Conservation (phyloP, 2,797 vertebrate genomes). For the Erethizon dorsatum region DNA sequence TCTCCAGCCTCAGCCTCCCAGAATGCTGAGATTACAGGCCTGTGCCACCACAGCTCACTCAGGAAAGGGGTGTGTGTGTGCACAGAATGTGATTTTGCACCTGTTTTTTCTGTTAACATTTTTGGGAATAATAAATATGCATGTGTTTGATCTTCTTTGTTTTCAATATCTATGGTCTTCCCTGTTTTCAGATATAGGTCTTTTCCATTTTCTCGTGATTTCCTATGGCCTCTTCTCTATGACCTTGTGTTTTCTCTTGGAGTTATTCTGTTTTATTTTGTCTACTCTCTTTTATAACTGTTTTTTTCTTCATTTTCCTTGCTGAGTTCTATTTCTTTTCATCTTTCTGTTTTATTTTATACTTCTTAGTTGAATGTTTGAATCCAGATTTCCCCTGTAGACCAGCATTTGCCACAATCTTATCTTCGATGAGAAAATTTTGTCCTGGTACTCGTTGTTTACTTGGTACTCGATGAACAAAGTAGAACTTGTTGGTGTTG, state of each 20-base stretch:
- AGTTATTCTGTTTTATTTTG: background rate
- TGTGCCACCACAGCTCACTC: background rate
- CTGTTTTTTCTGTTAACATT: conserved; percentile 5
- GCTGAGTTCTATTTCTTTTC: background rate
- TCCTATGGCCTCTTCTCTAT: background rate
- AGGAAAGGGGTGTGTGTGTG: background rate
- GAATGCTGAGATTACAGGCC: background rate
- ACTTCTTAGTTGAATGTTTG: conserved; percentile 12
- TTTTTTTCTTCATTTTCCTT: conserved; percentile 53
- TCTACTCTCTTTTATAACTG: background rate
- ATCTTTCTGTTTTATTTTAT: background rate
- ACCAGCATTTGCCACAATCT: background rate
- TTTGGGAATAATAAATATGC: background rate
- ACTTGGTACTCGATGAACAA: background rate
- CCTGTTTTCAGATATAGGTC: background rate
- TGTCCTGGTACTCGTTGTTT: background rate
- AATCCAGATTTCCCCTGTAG: background rate
- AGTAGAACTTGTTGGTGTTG: background rate
- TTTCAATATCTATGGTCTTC: background rate
- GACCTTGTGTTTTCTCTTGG: background rate
- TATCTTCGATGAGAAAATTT: background rate
- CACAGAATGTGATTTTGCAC: background rate
- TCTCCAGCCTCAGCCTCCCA: background rate
- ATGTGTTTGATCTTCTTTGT: background rate
- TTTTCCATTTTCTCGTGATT: background rate